A percentile compares a stretch with the other conserved stretches of the same genome.
Evolutionary conservation across 2,797 vertebrate species (phyloP).

Genomic region (Falco biarmicus): DNA sequence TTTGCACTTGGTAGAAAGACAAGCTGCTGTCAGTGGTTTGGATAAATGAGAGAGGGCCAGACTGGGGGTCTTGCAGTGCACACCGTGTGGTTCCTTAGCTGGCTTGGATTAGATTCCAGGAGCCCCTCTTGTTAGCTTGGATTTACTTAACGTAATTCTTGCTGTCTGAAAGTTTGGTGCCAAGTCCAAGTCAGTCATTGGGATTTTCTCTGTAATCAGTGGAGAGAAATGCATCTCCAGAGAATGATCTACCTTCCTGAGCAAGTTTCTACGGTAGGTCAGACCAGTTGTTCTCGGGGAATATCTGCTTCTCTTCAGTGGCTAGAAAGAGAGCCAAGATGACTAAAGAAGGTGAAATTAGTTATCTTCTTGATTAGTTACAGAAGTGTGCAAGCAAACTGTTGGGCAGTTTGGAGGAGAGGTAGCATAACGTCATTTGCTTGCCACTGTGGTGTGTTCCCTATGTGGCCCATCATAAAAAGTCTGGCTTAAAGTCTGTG

Average conservation of each 20-base stretch:
- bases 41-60: background rate
- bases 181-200: background rate
- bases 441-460: background rate
- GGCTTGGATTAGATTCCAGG: background rate
- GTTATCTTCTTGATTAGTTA: background rate
- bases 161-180: background rate
- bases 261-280: background rate
- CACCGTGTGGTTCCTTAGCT: background rate
- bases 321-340: background rate
- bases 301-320: background rate
- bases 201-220: background rate
- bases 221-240: background rate
- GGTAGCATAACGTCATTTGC: background rate
- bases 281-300: background rate
- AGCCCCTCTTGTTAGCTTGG: background rate
- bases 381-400: background rate
- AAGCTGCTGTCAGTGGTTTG: background rate
- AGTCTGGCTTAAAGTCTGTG: background rate
- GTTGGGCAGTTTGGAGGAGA: background rate
- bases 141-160: background rate
- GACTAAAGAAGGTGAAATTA: background rate
- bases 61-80: background rate
- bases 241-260: background rate
- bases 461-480: background rate
- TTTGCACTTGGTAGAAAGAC: background rate